These are phyloP conservation scores for Heterotilapia buettikoferi DNA, from an alignment of 2,113 vertebrate species.

Conservation along the genomic window DNA sequence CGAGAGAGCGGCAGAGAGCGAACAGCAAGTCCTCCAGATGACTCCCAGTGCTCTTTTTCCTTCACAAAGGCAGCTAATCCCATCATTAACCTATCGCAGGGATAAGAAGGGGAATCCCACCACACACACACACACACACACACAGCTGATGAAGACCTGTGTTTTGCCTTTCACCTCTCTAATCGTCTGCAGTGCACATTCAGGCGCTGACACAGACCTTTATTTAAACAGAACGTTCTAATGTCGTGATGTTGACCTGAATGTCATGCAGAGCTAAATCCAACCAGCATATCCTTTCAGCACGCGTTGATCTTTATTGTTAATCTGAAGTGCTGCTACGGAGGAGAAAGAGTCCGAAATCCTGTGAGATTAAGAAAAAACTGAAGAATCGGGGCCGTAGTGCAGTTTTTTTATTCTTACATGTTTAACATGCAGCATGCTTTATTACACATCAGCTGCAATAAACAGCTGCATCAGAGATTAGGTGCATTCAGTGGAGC, in stretches of 20 bases:
- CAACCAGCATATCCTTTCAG: background rate
- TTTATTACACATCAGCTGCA: fast-evolving
- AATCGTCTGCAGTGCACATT: background rate
- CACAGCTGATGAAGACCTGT: background rate
- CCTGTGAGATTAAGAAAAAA: fast-evolving
- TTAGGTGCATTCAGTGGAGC: background rate
- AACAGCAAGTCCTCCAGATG: conserved; percentile 14
- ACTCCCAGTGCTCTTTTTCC: conserved; percentile 18
- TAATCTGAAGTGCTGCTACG: background rate
- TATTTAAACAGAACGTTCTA: background rate
- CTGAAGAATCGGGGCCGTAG: background rate
- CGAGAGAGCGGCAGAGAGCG: background rate
- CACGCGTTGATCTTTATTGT: fast-evolving
- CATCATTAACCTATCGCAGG: conserved; percentile 46
- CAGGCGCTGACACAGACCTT: background rate
- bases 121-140: background rate
- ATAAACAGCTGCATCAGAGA: background rate
- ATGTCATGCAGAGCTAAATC: background rate
- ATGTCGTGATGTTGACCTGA: background rate
- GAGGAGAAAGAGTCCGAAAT: fast-evolving
- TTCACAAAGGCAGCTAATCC: conserved; percentile 44
- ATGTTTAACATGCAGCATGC: background rate
- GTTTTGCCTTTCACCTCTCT: background rate
- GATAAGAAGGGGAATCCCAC: background rate
- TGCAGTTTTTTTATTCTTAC: background rate